phyloP scores from a whole-genome alignment of 1,140 invertebrate genomes.

The Dolichoris vasculosae region DNA sequence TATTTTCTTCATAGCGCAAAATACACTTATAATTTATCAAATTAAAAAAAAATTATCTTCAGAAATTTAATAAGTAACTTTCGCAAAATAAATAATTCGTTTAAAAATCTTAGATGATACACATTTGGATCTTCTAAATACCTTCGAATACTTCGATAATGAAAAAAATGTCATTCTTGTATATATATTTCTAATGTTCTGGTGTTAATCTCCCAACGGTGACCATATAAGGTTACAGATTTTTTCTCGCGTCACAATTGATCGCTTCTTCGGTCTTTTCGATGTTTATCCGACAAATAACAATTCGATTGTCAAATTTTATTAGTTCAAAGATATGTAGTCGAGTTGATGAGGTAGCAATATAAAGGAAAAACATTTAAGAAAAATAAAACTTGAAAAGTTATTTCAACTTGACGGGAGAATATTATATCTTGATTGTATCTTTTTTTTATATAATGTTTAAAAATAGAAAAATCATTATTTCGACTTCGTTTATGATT shows the following conservation, averaged over 20 bases:
- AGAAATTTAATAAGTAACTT: too few relatives aligned
- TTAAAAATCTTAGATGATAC: neutral
- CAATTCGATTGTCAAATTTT: neutral
- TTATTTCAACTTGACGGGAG: neutral
- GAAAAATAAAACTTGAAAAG: neutral
- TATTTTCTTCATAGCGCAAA: neutral
- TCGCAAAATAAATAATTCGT: neutral
- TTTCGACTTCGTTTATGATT: too few relatives aligned
- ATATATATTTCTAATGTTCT: neutral
- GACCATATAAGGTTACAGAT: slow-evolving; percentile 33
- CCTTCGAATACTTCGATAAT: neutral
- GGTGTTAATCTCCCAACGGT: neutral
- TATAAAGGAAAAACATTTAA: neutral
- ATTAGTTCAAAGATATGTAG: neutral
- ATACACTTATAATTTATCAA: too few relatives aligned
- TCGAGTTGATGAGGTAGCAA: neutral
- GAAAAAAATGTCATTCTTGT: slow-evolving; percentile 22
- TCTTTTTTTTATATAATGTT: neutral
- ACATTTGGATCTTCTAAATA: neutral
- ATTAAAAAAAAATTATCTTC: too few relatives aligned
- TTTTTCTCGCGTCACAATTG: slow-evolving; percentile 1
- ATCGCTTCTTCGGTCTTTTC: neutral
- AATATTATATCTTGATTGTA: neutral
- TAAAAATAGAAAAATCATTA: too few relatives aligned
- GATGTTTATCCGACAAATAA: slow-evolving; percentile 38